Percentiles rank a stretch among this genome's conserved stretches.
These are phyloP conservation scores for Lasiurus cinereus DNA, from an alignment of 2,113 vertebrate species.

Conservation along the genomic window DNA sequence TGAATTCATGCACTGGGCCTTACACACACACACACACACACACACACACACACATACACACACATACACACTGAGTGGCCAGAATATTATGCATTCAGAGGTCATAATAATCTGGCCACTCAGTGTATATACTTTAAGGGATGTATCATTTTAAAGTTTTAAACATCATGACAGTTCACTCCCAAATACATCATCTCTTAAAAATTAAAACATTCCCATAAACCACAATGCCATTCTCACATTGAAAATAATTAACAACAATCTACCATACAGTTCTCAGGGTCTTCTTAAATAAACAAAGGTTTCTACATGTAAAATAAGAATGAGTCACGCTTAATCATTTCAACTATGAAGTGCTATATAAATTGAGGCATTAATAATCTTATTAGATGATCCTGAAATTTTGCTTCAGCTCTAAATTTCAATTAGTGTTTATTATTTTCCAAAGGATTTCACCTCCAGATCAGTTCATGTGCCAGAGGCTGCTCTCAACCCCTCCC, in stretches of 20 bases:
- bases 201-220: constrained; percentile 54
- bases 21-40: too few relatives aligned
- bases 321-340: constrained; percentile 64
- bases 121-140: neutral
- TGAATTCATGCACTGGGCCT: too few relatives aligned
- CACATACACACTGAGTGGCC: too few relatives aligned
- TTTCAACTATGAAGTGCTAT: constrained; percentile 61
- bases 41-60: too few relatives aligned
- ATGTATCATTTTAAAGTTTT: constrained; percentile 55
- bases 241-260: constrained; percentile 60
- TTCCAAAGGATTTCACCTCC: constrained; percentile 58
- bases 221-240: constrained; percentile 29
- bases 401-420: constrained; percentile 67
- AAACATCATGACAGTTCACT: neutral
- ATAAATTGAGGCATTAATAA: constrained; percentile 72
- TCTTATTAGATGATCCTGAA: constrained; percentile 66
- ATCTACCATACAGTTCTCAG: constrained; percentile 46
- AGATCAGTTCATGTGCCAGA: constrained; percentile 48
- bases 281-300: constrained; percentile 71
- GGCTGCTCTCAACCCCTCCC: neutral
- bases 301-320: constrained; percentile 61
- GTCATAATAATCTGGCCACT: too few relatives aligned
- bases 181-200: constrained; percentile 41
- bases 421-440: constrained; percentile 70
- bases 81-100: too few relatives aligned